Evolutionary conservation across 2,888 invertebrate species (phyloP).

Genomic region (Orgyia antiqua): DNA sequence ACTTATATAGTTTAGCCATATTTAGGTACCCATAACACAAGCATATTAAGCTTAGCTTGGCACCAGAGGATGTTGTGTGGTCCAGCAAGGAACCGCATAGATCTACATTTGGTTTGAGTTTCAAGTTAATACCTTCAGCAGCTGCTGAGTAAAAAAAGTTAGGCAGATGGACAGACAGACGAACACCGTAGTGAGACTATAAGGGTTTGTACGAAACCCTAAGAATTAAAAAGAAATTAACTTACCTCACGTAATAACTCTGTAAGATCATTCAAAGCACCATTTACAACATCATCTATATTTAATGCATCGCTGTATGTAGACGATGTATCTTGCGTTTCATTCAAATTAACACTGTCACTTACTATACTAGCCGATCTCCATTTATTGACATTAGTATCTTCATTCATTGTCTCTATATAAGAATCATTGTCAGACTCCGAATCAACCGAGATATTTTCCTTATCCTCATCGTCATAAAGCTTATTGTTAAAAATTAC

Average conservation of each 20-base stretch:
- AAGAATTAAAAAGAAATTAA: not conserved
- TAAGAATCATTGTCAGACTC: slow-evolving; percentile 62
- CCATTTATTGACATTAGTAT: slow-evolving; percentile 41
- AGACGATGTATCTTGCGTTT: slow-evolving; percentile 40
- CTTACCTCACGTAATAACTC: slow-evolving; percentile 72
- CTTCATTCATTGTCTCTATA: slow-evolving; percentile 44
- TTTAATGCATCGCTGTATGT: slow-evolving; percentile 35
- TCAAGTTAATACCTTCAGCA: too few relatives aligned
- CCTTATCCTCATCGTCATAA: slow-evolving; percentile 70
- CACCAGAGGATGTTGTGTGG: too few relatives aligned
- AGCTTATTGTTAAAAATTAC: slow-evolving; percentile 19
- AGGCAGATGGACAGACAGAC: too few relatives aligned
- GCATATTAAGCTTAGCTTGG: too few relatives aligned
- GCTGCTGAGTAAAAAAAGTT: too few relatives aligned
- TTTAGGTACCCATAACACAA: too few relatives aligned
- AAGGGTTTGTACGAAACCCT: too few relatives aligned
- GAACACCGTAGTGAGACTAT: too few relatives aligned
- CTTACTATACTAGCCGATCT: slow-evolving; percentile 43
- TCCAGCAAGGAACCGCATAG: too few relatives aligned
- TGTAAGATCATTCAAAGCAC: slow-evolving; percentile 71
- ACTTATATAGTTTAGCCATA: too few relatives aligned
- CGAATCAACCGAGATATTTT: slow-evolving; percentile 62
- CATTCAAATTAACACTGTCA: slow-evolving; percentile 48
- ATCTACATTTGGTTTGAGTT: too few relatives aligned
- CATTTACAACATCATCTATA: slow-evolving; percentile 52